Evolutionary conservation across 2,113 vertebrate species (phyloP).

Genomic region (Entomyzon cyanotis): DNA sequence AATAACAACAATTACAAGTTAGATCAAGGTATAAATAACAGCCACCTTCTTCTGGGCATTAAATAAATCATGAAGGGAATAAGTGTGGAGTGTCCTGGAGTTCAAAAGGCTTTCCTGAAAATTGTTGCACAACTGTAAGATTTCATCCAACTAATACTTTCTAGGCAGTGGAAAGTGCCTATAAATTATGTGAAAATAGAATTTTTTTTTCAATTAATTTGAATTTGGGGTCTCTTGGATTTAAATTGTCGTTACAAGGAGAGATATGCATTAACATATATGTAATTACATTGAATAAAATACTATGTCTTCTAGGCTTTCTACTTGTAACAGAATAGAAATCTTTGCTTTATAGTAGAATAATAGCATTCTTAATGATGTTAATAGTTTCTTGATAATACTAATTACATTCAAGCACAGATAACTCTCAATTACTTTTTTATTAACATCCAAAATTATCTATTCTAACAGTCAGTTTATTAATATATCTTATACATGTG

Average conservation of each 20-base stretch:
- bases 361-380: neutral
- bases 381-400: slow-evolving; percentile 32
- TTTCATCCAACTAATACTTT: neutral
- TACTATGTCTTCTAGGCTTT: neutral
- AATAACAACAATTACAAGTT: neutral
- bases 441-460: neutral
- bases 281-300: slow-evolving; percentile 12
- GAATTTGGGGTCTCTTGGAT: neutral
- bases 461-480: neutral
- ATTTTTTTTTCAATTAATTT: neutral
- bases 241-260: neutral
- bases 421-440: slow-evolving; percentile 26
- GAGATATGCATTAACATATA: neutral
- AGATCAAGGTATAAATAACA: neutral
- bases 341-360: neutral
- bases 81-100: neutral
- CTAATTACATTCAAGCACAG: neutral
- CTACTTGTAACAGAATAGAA: neutral
- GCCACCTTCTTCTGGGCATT: neutral
- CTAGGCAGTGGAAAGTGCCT: neutral
- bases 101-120: neutral
- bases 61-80: neutral
- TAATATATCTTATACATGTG: neutral
- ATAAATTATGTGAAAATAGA: neutral
- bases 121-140: neutral